Conservation (phyloP, 2,888 invertebrate genomes). For the Portevinia maculata region DNA sequence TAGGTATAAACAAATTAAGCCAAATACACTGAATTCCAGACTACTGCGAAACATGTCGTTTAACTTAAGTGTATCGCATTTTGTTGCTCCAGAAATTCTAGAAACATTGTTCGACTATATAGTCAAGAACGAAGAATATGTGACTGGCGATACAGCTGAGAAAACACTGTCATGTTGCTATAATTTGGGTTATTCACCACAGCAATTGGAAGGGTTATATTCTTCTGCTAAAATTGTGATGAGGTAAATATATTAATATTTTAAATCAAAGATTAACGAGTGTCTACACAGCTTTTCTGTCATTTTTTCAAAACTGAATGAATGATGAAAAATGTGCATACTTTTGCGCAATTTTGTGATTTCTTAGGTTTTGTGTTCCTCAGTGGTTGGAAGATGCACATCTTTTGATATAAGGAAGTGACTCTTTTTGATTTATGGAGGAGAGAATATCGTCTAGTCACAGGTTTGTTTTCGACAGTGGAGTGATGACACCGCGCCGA, state of each 20-base stretch:
- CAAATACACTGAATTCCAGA: slow-evolving; percentile 82
- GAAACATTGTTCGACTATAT: slow-evolving; percentile 83
- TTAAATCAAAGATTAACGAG: neutral
- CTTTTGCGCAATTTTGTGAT: too few species aligned
- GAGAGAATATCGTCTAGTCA: too few species aligned
- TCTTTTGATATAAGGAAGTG: too few species aligned
- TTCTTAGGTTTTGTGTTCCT: too few species aligned
- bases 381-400: too few species aligned
- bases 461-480: too few species aligned
- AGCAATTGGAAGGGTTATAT: slow-evolving; percentile 81
- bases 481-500: too few species aligned
- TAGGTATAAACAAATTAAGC: slow-evolving; percentile 79
- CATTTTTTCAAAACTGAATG: too few species aligned
- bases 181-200: slow-evolving; percentile 83
- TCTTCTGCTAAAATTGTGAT: slow-evolving; percentile 82
- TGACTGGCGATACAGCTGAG: slow-evolving; percentile 84
- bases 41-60: slow-evolving; percentile 82
- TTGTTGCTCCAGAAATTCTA: slow-evolving; percentile 83
- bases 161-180: slow-evolving; percentile 84
- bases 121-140: slow-evolving; percentile 80
- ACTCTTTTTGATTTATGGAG: too few species aligned
- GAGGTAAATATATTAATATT: slow-evolving; percentile 79
- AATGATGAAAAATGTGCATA: too few species aligned
- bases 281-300: neutral
- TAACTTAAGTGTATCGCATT: slow-evolving; percentile 81